Base-by-base conservation (phyloP, 2,797 vertebrate species). In the Avahi laniger region DNA sequence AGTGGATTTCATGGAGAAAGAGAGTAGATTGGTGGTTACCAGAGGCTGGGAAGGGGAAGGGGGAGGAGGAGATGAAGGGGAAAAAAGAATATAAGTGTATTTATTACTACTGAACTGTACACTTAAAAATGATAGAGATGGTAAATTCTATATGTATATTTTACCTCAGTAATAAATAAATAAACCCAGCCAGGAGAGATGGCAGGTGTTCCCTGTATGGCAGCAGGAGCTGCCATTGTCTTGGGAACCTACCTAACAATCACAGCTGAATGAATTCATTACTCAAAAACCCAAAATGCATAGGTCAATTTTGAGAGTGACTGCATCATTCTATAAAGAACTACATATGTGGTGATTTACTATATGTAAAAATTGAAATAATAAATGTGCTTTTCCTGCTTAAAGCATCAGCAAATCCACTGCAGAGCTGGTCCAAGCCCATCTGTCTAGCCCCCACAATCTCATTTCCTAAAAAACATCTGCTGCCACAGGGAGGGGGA, bases 301-400 rank as follows among this genome's bases (percentile, higher is more conserved):
- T 18, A 89, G 80, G 63, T 73, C 26, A 72, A 94, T 94, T 94
- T 73, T 94, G 76, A 95, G 89, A 84, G 72, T 24, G 38, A 69
- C 52, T 73, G 41, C 94, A 87, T 83, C 48, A 61, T 90, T 79
- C 22, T 50, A 48, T 87, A 90, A 87, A 69, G 33, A 92, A 61
- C 52, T 67, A 70, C 14, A 43, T 57, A 90, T 0, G 18, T 50
- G 54, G 72, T 54, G 48, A 67, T 46, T 72, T 59, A 72, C 46
- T 80, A 7, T 50, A 72, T 35, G 76, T 41, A 94, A 93, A 95
- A 86, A 76, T 30, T 38, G 22, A 57, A 50, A 50, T 59, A 82
- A 84, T 38, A 82, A 95, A 65, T 76, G 57, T 38, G 57, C 38
- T 41, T 93, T 84, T 76, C 48, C 67, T 50, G 30, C 81, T 63